Evolutionary conservation across 2,113 vertebrate species (phyloP).

Genomic region (Rostratula benghalensis): DNA sequence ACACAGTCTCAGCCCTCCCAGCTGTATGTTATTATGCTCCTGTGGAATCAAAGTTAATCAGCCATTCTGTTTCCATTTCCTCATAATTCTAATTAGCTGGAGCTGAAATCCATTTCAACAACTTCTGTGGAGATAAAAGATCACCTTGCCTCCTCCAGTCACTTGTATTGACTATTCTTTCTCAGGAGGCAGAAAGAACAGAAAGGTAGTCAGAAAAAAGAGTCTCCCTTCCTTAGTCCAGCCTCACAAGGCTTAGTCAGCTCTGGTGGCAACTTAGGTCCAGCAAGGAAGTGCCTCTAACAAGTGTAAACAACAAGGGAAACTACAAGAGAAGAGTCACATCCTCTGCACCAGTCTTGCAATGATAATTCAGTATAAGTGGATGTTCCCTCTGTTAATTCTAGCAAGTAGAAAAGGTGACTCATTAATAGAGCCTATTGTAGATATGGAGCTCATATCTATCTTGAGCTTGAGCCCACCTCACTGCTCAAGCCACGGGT

Average conservation of each 20-base stretch:
- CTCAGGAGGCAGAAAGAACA: not conserved
- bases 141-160: not conserved
- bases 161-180: not conserved
- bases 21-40: not conserved
- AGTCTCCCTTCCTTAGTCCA: not conserved
- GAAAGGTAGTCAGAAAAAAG: not conserved
- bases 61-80: not conserved
- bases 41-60: not conserved
- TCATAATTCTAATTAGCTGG: not conserved
- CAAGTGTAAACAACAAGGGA: not conserved
- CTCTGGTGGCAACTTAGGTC: not conserved
- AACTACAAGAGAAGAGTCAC: not conserved
- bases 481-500: not conserved
- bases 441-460: accelerated
- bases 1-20: not conserved
- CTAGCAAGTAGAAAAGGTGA: not conserved
- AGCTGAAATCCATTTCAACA: not conserved
- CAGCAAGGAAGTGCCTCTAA: not conserved
- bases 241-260: not conserved
- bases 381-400: not conserved
- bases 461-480: no score
- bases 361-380: not conserved
- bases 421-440: not conserved
- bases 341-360: not conserved
- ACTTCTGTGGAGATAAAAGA: not conserved